These are phyloP conservation scores for Temnothorax longispinosus DNA, from an alignment of 1,140 invertebrate species.

Conservation along the genomic window DNA sequence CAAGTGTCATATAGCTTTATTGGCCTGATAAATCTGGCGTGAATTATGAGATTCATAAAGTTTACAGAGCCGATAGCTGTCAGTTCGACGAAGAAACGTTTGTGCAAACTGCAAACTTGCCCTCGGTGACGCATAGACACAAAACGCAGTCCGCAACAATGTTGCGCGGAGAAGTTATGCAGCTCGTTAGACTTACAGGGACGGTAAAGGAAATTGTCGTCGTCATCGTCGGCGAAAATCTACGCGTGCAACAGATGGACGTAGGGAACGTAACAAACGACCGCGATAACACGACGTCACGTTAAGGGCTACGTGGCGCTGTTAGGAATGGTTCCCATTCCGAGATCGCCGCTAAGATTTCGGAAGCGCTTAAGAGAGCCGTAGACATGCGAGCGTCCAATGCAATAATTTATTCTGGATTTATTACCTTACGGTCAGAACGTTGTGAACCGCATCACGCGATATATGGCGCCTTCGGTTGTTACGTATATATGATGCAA, in stretches of 20 bases:
- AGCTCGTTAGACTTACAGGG: slow-evolving; percentile 9
- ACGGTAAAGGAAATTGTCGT: slow-evolving; percentile 22
- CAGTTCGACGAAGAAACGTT: slow-evolving; percentile 12
- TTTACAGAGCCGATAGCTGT: slow-evolving; percentile 7
- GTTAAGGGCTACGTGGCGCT: not conserved
- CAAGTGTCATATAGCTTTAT: slow-evolving; percentile 16
- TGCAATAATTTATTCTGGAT: slow-evolving; percentile 67
- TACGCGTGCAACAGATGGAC: slow-evolving; percentile 54
- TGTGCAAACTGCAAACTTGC: slow-evolving; percentile 16
- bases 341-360: slow-evolving; percentile 70
- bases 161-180: slow-evolving; percentile 1
- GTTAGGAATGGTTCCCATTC: slow-evolving; percentile 50
- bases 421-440: slow-evolving; percentile 59
- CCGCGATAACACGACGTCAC: slow-evolving; percentile 54
- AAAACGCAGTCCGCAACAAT: slow-evolving; percentile 16
- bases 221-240: slow-evolving; percentile 47
- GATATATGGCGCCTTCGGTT: slow-evolving; percentile 9
- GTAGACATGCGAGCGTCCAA: slow-evolving; percentile 61
- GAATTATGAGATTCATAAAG: slow-evolving; percentile 33
- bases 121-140: slow-evolving; percentile 8
- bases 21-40: not conserved
- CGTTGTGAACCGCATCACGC: slow-evolving; percentile 57
- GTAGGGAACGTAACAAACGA: slow-evolving; percentile 58
- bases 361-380: slow-evolving; percentile 67
- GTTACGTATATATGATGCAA: not conserved